phyloP scores from a whole-genome alignment of 2,888 invertebrate genomes.

The Antitype chi region DNA sequence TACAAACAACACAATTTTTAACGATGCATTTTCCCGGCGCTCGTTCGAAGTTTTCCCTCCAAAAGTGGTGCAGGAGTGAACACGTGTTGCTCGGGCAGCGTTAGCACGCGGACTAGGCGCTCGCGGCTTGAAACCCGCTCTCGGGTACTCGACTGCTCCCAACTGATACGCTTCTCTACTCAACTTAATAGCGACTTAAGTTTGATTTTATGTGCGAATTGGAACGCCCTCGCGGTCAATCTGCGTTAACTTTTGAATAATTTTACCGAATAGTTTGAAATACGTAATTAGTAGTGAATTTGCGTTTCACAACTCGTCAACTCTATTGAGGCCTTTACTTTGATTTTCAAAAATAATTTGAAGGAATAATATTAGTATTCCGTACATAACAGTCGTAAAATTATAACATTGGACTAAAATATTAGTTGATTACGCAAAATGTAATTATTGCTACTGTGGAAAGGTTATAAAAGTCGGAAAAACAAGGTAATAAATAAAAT shows the following conservation, averaged over 20 bases:
- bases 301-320: conserved; percentile 13
- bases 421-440: conserved; percentile 40
- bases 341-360: neutral
- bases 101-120: conserved; percentile 74
- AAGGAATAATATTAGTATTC: conserved; percentile 11
- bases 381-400: conserved; percentile 39
- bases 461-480: conserved; percentile 48
- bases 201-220: conserved; percentile 73
- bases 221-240: conserved; percentile 57
- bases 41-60: conserved; percentile 85
- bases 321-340: conserved; percentile 9
- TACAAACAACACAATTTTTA: conserved; percentile 34
- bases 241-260: conserved; percentile 59
- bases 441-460: conserved; percentile 37
- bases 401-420: conserved; percentile 31
- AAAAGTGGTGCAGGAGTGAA: conserved; percentile 57
- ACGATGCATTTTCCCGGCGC: conserved; percentile 50
- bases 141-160: conserved; percentile 51
- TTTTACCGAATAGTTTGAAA: conserved; percentile 51
- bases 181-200: conserved; percentile 71
- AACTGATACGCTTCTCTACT: conserved; percentile 62
- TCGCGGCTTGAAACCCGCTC: conserved; percentile 46
- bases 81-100: conserved; percentile 72
- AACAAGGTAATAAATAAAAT: conserved; percentile 58
- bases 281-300: conserved; percentile 14